Conservation (phyloP, 2,113 vertebrate genomes). For the Sturnus vulgaris region DNA sequence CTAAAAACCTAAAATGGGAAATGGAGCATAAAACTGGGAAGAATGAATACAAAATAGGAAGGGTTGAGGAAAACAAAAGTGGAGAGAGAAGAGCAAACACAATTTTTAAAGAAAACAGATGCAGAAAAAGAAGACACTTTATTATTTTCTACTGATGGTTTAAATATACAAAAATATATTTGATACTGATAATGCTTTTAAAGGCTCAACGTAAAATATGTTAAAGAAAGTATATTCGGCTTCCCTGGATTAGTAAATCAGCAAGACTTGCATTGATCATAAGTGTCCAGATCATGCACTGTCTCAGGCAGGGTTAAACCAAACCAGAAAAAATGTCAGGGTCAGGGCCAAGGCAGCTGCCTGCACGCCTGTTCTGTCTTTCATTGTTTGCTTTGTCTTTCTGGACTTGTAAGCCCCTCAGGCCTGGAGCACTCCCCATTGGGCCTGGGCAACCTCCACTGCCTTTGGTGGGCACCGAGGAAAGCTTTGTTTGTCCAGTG, state of each 20-base stretch:
- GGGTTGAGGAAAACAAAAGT: neutral
- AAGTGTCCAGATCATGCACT: neutral
- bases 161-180: neutral
- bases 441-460: neutral
- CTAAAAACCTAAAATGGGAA: neutral
- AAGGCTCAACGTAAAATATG: neutral
- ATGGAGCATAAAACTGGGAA: neutral
- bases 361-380: conserved; percentile 42
- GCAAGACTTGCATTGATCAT: conserved; percentile 50
- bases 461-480: neutral
- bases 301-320: conserved; percentile 38
- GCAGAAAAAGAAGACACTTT: neutral
- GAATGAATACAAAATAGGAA: neutral
- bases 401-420: conserved; percentile 23
- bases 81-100: neutral
- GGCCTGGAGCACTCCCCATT: conserved; percentile 1
- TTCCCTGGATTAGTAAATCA: neutral
- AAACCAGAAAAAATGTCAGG: conserved; percentile 50
- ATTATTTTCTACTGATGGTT: neutral
- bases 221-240: neutral
- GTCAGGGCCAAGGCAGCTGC: conserved; percentile 59
- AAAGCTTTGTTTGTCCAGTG: neutral
- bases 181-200: neutral
- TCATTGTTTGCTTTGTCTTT: conserved; percentile 56
- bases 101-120: neutral